Conservation (phyloP, 2,797 vertebrate genomes). For the Bufotes viridis region DNA sequence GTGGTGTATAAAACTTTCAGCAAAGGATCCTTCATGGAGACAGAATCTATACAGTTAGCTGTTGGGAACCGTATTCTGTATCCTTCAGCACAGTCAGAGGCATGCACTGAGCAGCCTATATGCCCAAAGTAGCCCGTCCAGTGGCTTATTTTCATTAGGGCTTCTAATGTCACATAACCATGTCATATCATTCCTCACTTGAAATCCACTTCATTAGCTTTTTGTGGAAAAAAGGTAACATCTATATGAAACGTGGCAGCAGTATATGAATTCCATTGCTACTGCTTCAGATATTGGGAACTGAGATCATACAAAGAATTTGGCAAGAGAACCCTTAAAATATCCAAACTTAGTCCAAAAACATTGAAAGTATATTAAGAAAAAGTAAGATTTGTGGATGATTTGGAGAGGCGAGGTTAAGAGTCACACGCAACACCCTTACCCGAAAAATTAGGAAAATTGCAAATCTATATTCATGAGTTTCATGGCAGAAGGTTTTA, state of each 20-base stretch:
- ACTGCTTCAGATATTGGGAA: conserved; percentile 30
- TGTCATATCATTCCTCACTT: too few relatives aligned
- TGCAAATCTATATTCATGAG: not conserved
- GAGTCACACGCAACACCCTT: not conserved
- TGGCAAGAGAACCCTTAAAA: conserved; percentile 1
- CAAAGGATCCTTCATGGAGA: too few relatives aligned
- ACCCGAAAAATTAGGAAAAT: not conserved
- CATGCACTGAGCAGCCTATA: too few relatives aligned
- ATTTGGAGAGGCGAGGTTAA: conserved; percentile 19
- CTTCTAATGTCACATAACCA: too few relatives aligned
- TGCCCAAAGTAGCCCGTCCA: too few relatives aligned
- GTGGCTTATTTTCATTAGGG: too few relatives aligned
- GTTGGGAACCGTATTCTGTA: too few relatives aligned
- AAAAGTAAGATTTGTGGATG: not conserved
- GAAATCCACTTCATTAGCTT: not conserved
- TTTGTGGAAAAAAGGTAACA: conserved; percentile 11
- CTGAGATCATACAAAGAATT: conserved; percentile 19
- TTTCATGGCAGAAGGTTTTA: too few relatives aligned
- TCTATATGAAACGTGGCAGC: conserved; percentile 29
- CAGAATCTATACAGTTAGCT: too few relatives aligned
- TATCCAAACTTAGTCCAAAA: not conserved
- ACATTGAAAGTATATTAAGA: not conserved
- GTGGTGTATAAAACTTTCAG: too few relatives aligned
- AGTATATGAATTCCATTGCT: conserved; percentile 49
- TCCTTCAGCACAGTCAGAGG: too few relatives aligned